A percentile compares a stretch with the other conserved stretches of the same genome.
These are phyloP conservation scores for Ranitomeya variabilis DNA, from an alignment of 2,113 vertebrate species.

Conservation along the genomic window DNA sequence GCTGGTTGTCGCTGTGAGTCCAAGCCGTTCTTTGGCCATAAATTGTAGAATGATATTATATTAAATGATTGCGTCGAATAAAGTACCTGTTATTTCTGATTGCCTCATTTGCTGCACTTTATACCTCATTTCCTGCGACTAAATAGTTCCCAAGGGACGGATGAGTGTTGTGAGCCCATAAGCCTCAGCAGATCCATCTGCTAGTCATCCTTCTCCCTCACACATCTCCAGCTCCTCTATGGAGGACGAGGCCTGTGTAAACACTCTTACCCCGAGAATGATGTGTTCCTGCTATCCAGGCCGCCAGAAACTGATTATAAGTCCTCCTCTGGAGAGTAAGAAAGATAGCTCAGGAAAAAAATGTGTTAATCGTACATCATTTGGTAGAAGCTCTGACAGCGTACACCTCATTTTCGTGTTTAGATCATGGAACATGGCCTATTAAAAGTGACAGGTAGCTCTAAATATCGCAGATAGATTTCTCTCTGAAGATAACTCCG, in stretches of 20 bases:
- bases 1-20: neutral
- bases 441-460: constrained; percentile 41
- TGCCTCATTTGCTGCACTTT: constrained; percentile 40
- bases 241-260: constrained; percentile 36
- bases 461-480: constrained; percentile 44
- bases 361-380: constrained; percentile 53
- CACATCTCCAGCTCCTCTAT: constrained; percentile 42
- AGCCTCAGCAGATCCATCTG: constrained; percentile 39
- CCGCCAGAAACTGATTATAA: constrained; percentile 48
- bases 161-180: constrained; percentile 16
- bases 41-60: constrained; percentile 7
- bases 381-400: constrained; percentile 45
- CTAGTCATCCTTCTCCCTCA: constrained; percentile 26
- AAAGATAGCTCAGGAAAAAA: constrained; percentile 41
- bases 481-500: constrained; percentile 43
- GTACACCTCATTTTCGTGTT: constrained; percentile 46
- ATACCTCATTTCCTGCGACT: constrained; percentile 34
- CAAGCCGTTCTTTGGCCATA: neutral
- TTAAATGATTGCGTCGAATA: constrained; percentile 11
- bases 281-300: constrained; percentile 46
- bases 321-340: constrained; percentile 29
- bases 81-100: constrained; percentile 28
- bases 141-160: constrained; percentile 18
- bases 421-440: constrained; percentile 53
- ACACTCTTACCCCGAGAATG: constrained; percentile 27